Evolutionary conservation across 2,888 invertebrate species (phyloP).

Genomic region (Parnassius glacialis): DNA sequence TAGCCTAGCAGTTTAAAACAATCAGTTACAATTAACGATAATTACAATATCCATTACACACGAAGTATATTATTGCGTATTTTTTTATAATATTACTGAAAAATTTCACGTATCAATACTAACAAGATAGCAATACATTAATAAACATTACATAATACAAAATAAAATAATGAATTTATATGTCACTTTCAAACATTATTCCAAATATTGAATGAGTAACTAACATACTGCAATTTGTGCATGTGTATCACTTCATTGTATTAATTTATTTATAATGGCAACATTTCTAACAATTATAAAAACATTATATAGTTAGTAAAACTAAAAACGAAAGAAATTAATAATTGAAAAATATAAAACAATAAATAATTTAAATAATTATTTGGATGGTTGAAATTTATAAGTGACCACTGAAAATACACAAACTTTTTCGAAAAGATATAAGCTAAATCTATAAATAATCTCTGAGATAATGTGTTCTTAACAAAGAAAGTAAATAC

Average conservation of each 20-base stretch:
- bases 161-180: not conserved
- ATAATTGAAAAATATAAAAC: not conserved
- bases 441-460: too few species aligned
- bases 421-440: too few species aligned
- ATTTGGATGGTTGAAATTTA: too few species aligned
- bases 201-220: not conserved
- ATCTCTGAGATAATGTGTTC: too few species aligned
- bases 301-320: not conserved
- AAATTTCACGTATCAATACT: not conserved
- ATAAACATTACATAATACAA: not conserved
- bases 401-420: too few species aligned
- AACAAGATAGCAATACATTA: not conserved
- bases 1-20: too few species aligned
- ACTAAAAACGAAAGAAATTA: not conserved
- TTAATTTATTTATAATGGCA: not conserved
- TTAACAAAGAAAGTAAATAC: too few species aligned
- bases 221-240: conserved; percentile 10
- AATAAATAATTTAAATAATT: too few species aligned
- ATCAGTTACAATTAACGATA: too few species aligned
- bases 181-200: not conserved
- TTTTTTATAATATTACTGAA: too few species aligned
- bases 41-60: too few species aligned
- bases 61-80: too few species aligned
- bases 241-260: conserved; percentile 10
- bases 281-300: conserved; percentile 7